These are phyloP conservation scores for Venusia cambrica DNA, from an alignment of 2,888 invertebrate species.

Conservation along the genomic window DNA sequence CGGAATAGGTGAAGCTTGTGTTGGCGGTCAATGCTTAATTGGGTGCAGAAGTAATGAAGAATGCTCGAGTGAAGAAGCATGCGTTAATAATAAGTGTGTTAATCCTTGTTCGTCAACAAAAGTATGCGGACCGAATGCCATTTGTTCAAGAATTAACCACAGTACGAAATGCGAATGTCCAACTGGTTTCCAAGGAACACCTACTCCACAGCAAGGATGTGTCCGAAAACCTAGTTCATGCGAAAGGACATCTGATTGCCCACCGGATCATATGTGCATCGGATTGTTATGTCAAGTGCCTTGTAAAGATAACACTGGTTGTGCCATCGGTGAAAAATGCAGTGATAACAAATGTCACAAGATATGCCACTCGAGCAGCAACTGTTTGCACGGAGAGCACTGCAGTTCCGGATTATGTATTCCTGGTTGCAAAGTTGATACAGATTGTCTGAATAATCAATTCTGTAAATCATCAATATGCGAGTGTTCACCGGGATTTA, in stretches of 20 bases:
- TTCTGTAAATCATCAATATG: slow-evolving; percentile 88
- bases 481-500: slow-evolving; percentile 88
- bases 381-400: slow-evolving; percentile 94
- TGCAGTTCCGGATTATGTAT: slow-evolving; percentile 91
- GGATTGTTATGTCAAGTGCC: slow-evolving; percentile 89
- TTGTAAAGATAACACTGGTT: slow-evolving; percentile 86
- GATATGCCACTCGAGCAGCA: slow-evolving; percentile 93
- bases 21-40: slow-evolving; percentile 88
- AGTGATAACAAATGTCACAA: slow-evolving; percentile 89
- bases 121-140: slow-evolving; percentile 91
- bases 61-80: slow-evolving; percentile 88
- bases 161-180: slow-evolving; percentile 90
- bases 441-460: slow-evolving; percentile 90
- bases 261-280: slow-evolving; percentile 88
- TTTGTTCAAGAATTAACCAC: slow-evolving; percentile 88
- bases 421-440: slow-evolving; percentile 90
- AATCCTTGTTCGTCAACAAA: slow-evolving; percentile 90
- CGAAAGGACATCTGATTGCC: slow-evolving; percentile 85
- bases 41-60: slow-evolving; percentile 93
- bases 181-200: slow-evolving; percentile 91
- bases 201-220: slow-evolving; percentile 93
- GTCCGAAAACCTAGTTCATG: slow-evolving; percentile 90
- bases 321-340: slow-evolving; percentile 93
- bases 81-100: slow-evolving; percentile 91
- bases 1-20: slow-evolving; percentile 88